Evolutionary conservation across 2,888 invertebrate species (phyloP).

Genomic region (Aradus depressus): DNA sequence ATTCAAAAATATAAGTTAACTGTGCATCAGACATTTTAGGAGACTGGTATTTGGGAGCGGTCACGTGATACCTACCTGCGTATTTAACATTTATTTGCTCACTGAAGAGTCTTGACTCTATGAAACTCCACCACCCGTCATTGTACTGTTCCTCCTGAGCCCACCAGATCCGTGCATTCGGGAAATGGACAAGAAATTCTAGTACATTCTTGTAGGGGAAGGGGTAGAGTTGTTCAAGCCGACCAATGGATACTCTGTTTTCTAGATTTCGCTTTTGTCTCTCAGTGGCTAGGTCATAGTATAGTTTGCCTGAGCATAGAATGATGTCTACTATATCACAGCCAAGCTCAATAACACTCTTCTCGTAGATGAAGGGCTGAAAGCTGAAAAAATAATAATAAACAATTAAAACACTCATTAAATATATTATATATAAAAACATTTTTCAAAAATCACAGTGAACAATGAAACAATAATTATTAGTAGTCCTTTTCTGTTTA

Average conservation of each 20-base stretch:
- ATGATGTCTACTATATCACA: conserved; percentile 58
- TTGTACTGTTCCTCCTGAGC: conserved; percentile 94
- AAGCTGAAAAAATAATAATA: conserved; percentile 10
- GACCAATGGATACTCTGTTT: conserved; percentile 64
- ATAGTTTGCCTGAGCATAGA: conserved; percentile 74
- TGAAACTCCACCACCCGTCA: conserved; percentile 41
- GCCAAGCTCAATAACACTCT: no score
- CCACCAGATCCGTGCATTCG: conserved; percentile 73
- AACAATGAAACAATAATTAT: no score
- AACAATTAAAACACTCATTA: no score
- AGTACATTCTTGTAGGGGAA: conserved; percentile 77
- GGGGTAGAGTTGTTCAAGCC: conserved; percentile 76
- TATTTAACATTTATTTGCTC: neutral
- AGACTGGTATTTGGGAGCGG: neutral
- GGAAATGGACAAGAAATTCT: conserved; percentile 42
- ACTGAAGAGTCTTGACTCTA: conserved; percentile 5
- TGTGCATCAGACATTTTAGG: neutral
- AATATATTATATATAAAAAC: no score
- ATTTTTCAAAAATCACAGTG: no score
- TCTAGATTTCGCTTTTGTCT: conserved; percentile 52
- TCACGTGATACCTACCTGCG: conserved; percentile 9
- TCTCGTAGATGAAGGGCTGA: conserved; percentile 8
- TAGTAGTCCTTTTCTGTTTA: no score
- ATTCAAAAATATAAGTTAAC: conserved; percentile 3
- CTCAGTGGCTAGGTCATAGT: conserved; percentile 64